Base-by-base conservation (phyloP, 92 coral and sea anemone genomes). In the Zoanthus solanderi region DNA sequence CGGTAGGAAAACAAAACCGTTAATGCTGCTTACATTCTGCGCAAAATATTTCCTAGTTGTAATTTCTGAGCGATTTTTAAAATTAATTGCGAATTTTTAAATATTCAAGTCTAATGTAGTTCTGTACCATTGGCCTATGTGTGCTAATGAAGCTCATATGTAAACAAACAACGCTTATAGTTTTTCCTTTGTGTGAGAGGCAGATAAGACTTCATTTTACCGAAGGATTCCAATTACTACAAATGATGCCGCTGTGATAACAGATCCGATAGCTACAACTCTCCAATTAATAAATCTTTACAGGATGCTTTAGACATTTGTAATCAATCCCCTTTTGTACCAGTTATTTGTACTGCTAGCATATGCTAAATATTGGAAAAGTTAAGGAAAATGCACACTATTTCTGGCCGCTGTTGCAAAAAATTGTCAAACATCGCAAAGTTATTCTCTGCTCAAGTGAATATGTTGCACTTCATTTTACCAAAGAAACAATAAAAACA, bases 211-310 rank as follows among this genome's bases (percentile, higher is more conserved):
- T 34, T 44, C 46, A 16, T 13, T 47, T 47, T 23, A 3, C 12
- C 47, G 48, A 81, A 81, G 12, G 61, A 50, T 18, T 7, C 63
- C 37, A 23, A 76, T 32, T 15, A 65, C 45, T 65, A 30, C 44
- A 80, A 65, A 65, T 63, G 23, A 0, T 13, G 23, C 23, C 29
- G 69, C 29, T 63, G 9, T 17, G 29, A 63, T 80, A 29, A 30
- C 67, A 63, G 48, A 17, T 18, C 14, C 56, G 74, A 63, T 65
- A 46, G 75, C 85, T 81, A 46, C 45, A 81, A 48, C 54, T 79
- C 37, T 47, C 31, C 73, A 60, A 61, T 28, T 6, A 79, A 79
- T n/a, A 13, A 9, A 34, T 11, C 7, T 66, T 15, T 28, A 29
- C 61, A 77, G 9, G 9, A 44, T 4, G 48, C n/a, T 60, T 31